phyloP scores from a whole-genome alignment of 1,140 invertebrate species.

The Brachionus calyciflorus region DNA sequence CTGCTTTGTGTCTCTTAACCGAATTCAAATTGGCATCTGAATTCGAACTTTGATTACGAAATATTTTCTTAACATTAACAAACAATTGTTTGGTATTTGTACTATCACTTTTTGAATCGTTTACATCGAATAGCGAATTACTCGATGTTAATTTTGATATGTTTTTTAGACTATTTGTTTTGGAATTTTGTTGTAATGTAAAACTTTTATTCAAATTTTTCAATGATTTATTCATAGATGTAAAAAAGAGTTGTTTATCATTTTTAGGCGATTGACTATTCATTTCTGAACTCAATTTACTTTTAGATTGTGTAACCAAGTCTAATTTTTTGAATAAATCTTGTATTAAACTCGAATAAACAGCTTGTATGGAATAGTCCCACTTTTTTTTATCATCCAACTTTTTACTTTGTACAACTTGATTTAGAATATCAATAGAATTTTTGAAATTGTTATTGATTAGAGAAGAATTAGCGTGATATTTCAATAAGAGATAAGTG shows the following conservation, averaged over 20 bases:
- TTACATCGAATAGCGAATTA: neutral
- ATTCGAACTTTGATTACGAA: neutral
- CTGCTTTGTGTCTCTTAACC: neutral
- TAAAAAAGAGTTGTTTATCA: neutral
- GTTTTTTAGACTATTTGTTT: neutral
- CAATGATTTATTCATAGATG: neutral
- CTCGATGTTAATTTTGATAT: neutral
- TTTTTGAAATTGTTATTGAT: neutral
- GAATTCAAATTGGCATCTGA: constrained; percentile 19
- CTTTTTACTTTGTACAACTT: neutral
- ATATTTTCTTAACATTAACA: neutral
- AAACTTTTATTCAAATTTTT: constrained; percentile 27
- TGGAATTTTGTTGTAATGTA: constrained; percentile 4
- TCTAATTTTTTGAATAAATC: constrained; percentile 12
- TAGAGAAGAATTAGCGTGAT: constrained; percentile 1
- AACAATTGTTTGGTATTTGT: neutral
- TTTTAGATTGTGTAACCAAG: neutral
- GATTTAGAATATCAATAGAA: neutral
- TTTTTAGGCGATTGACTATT: constrained; percentile 1
- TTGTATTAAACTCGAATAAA: constrained; percentile 16
- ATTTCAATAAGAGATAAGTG: neutral
- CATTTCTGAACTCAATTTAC: neutral
- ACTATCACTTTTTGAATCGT: neutral
- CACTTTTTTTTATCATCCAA: neutral
- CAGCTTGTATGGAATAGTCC: neutral